Percentiles rank a stretch among this genome's conserved stretches.
phyloP scores from a whole-genome alignment of 2,797 vertebrate species.

The Anguilla megastoma region DNA sequence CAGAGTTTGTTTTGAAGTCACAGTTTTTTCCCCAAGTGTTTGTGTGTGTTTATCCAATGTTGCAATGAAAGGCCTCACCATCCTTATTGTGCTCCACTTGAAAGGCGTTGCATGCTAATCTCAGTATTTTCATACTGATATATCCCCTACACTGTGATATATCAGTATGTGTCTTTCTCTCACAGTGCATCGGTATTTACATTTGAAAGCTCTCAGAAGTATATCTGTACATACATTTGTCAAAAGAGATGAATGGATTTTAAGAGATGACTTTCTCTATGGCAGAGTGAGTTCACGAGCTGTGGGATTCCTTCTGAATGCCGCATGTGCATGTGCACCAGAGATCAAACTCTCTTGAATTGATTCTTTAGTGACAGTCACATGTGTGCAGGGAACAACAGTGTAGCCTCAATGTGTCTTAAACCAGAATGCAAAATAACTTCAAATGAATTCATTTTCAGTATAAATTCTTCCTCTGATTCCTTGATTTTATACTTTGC shows the following conservation, averaged over 20 bases:
- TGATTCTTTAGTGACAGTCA: not conserved
- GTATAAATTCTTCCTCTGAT: too few species aligned
- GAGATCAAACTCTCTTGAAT: not conserved
- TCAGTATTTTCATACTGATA: not conserved
- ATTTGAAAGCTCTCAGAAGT: not conserved
- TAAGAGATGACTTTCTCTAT: not conserved
- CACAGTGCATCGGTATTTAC: not conserved
- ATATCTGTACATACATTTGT: not conserved
- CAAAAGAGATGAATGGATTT: not conserved
- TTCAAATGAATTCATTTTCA: too few species aligned
- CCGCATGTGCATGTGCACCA: not conserved
- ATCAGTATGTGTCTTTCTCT: not conserved
- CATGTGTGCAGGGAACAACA: not conserved
- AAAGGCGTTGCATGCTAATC: not conserved
- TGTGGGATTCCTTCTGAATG: not conserved
- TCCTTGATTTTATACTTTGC: too few species aligned
- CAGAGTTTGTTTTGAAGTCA: too few species aligned
- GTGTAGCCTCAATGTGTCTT: too few species aligned
- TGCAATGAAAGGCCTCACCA: too few species aligned
- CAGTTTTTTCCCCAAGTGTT: too few species aligned
- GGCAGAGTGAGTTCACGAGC: not conserved
- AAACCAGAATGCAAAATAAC: too few species aligned
- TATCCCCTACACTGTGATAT: not conserved
- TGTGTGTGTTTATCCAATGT: too few species aligned
- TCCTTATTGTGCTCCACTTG: not conserved